Base-by-base conservation (phyloP, 2,797 vertebrate genomes). In the Acanthurus leucopareius region DNA sequence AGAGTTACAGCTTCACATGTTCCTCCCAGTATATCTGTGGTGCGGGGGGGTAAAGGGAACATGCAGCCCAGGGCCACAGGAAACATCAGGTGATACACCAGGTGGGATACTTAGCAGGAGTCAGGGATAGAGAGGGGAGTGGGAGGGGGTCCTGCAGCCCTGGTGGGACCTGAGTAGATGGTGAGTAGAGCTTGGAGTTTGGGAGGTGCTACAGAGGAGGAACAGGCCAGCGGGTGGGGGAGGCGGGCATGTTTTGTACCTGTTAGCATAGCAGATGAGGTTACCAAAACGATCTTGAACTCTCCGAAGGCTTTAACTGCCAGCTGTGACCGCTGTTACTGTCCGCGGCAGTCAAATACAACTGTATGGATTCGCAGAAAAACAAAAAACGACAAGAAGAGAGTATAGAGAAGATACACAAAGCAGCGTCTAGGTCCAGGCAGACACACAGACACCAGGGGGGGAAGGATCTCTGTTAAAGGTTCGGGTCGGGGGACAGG, bases 291-390 rank as follows among this genome's bases (percentile, higher is more conserved):
- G 96, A 97, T 95, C 97, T 96, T 89, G 96, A 96, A 94, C 96
- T 97, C 96, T 96, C 97, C 96, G 95, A 96, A 93, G 97, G 97
- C 96, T 98, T 98, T 97, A 98, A 96, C 95, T 97, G 97, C 97
- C 98, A 98, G 95, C 96, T 97, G 91, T 95, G 94, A 93, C 94
- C 97, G 95, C 97, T 96, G 96, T 96, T 96, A 98, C 95, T 97
- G 95, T 97, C 97, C 95, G 95, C 94, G 92, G 97, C 96, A 93
- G 96, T 96, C 97, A 98, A 97, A 97, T 97, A 99, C 94, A 97
- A 96, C 98, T 98, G 96, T 91, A 95, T 96, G 96, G 96, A 93
- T 95, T 94, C 87, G 95, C 94, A 94, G 94, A 45, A 40, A 40
- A 70, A 73, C 77, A 68, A 56, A 57, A 96, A 66, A 93, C 69